phyloP scores from a whole-genome alignment of 2,888 invertebrate species.

The Schizotus pectinicornis region DNA sequence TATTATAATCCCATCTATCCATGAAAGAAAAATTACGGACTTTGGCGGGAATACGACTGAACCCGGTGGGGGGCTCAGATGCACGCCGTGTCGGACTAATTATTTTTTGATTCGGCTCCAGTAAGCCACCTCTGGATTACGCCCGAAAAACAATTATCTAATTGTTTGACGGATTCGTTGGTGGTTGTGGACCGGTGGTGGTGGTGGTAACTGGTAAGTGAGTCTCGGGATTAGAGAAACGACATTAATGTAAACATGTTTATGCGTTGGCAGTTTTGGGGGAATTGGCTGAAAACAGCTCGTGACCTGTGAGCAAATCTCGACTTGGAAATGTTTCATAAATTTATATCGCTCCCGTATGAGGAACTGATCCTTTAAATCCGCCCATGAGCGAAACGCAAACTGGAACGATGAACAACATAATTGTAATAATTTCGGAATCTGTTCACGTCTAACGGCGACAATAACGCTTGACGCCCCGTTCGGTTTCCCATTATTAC shows the following conservation, averaged over 20 bases:
- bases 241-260: conserved; percentile 23
- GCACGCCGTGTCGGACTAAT: conserved; percentile 35
- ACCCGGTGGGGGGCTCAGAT: conserved; percentile 31
- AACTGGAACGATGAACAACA: conserved; percentile 15
- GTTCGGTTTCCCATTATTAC: too few species aligned
- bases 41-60: conserved; percentile 8
- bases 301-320: conserved; percentile 26
- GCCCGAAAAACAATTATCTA: background rate
- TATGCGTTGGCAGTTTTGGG: conserved; percentile 9
- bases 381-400: conserved; percentile 7
- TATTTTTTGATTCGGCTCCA: conserved; percentile 39
- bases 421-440: conserved; percentile 18
- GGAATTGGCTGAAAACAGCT: conserved; percentile 9
- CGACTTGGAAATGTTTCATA: conserved; percentile 39
- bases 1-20: conserved; percentile 46
- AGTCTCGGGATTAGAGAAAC: conserved; percentile 1
- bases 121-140: conserved; percentile 23
- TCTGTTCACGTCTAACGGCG: conserved; percentile 6
- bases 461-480: too few species aligned
- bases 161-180: too few species aligned
- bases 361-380: conserved; percentile 39
- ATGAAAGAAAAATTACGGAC: conserved; percentile 36
- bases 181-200: too few species aligned
- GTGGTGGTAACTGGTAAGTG: too few species aligned
- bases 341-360: conserved; percentile 44